These are phyloP conservation scores for Lutraria lutraria DNA, from an alignment of 2,888 invertebrate species.

Conservation along the genomic window DNA sequence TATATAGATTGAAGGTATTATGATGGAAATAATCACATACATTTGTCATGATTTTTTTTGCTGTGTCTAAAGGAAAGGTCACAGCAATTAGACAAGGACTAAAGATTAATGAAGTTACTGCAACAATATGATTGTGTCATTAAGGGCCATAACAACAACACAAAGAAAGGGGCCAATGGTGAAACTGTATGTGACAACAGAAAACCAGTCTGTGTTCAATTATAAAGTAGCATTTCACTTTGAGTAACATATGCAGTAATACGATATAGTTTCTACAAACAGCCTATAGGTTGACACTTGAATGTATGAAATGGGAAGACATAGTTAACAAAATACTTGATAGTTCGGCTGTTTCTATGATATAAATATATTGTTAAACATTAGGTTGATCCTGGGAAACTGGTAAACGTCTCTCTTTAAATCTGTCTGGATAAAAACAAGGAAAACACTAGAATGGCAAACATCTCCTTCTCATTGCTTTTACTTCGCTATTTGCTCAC, in stretches of 20 bases:
- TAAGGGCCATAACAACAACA: no score
- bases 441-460: not conserved
- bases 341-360: no score
- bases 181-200: no score
- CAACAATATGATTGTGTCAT: not conserved
- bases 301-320: no score
- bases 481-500: not conserved
- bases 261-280: no score
- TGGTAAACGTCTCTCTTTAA: not conserved
- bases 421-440: not conserved
- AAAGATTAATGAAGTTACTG: not conserved
- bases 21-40: not conserved
- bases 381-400: not conserved
- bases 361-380: no score
- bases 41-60: not conserved
- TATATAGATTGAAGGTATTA: not conserved
- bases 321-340: no score
- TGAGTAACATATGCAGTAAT: no score
- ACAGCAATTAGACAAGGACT: not conserved
- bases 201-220: no score
- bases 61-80: not conserved
- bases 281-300: no score
- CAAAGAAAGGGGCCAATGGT: no score
- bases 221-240: no score
- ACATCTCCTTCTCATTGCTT: not conserved